Evolutionary conservation across 2,888 invertebrate species (phyloP).

Genomic region (Zonitis immaculata): DNA sequence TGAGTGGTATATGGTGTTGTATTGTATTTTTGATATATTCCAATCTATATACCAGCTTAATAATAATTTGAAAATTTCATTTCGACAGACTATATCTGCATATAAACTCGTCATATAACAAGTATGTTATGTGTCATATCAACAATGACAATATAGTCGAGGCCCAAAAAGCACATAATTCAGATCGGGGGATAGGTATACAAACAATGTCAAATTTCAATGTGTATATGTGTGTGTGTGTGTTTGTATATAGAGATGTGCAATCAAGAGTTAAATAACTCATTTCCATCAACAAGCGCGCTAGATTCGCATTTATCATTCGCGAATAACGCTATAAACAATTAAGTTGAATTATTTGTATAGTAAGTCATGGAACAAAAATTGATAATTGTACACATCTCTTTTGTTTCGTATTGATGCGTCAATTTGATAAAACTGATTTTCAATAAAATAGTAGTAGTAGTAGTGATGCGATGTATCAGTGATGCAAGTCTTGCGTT

Average conservation of each 20-base stretch:
- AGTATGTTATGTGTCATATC: conserved; percentile 38
- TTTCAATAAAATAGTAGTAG: conserved; percentile 19
- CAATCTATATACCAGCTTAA: neutral
- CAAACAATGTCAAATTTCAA: conserved; percentile 41
- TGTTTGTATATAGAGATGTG: neutral
- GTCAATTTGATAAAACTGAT: conserved; percentile 27
- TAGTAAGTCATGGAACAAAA: no score
- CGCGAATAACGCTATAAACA: no score
- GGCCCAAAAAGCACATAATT: conserved; percentile 40
- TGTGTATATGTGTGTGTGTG: conserved; percentile 34
- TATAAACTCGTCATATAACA: conserved; percentile 43
- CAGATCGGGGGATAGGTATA: conserved; percentile 36
- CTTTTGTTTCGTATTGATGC: neutral
- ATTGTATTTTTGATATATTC: conserved; percentile 32
- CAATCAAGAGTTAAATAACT: conserved; percentile 41
- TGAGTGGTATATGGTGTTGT: conserved; percentile 11
- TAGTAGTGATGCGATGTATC: conserved; percentile 22
- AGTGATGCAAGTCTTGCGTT: conserved; percentile 36
- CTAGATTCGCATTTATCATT: no score
- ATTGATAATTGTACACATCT: no score
- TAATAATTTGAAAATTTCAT: conserved; percentile 37
- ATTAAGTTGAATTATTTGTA: no score
- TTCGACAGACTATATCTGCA: conserved; percentile 37
- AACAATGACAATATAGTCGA: conserved; percentile 37
- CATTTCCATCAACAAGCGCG: conserved; percentile 46